phyloP scores from a whole-genome alignment of 2,888 invertebrate genomes.

The Lycia hirtaria region DNA sequence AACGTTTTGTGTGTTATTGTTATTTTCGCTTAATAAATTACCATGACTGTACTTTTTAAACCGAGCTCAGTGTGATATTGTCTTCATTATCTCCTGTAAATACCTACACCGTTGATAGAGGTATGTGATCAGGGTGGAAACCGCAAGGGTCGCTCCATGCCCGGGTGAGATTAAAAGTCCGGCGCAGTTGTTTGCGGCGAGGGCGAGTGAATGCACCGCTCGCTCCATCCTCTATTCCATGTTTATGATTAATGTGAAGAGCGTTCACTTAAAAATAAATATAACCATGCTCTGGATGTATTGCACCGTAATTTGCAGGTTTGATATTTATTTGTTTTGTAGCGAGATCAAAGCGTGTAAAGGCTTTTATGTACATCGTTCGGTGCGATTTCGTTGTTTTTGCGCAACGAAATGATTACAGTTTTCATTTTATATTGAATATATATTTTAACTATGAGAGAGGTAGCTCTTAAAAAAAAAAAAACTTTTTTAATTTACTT shows the following conservation, averaged over 20 bases:
- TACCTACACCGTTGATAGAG: conserved; percentile 32
- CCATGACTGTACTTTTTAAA: too few species aligned
- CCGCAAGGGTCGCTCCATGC: conserved; percentile 57
- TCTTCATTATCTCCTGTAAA: background rate
- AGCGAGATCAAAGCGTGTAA: conserved; percentile 60
- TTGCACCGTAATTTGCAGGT: conserved; percentile 68
- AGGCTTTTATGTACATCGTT: conserved; percentile 46
- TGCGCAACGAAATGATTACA: conserved; percentile 11
- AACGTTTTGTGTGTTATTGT: too few species aligned
- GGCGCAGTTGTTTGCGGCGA: conserved; percentile 72
- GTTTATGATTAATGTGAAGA: conserved; percentile 73
- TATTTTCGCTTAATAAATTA: too few species aligned
- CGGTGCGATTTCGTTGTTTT: conserved; percentile 32
- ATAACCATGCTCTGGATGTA: conserved; percentile 55
- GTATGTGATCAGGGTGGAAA: conserved; percentile 54
- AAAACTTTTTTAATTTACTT: too few species aligned
- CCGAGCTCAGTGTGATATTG: too few species aligned
- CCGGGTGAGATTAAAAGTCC: conserved; percentile 79
- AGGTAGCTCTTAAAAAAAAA: too few species aligned
- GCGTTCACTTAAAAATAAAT: conserved; percentile 68
- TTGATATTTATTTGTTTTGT: conserved; percentile 68
- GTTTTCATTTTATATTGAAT: conserved; percentile 11
- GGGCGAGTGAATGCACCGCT: conserved; percentile 63
- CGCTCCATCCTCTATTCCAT: conserved; percentile 41
- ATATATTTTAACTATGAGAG: too few species aligned